phyloP scores from a whole-genome alignment of 2,888 invertebrate species.

The Xestia ashworthii region DNA sequence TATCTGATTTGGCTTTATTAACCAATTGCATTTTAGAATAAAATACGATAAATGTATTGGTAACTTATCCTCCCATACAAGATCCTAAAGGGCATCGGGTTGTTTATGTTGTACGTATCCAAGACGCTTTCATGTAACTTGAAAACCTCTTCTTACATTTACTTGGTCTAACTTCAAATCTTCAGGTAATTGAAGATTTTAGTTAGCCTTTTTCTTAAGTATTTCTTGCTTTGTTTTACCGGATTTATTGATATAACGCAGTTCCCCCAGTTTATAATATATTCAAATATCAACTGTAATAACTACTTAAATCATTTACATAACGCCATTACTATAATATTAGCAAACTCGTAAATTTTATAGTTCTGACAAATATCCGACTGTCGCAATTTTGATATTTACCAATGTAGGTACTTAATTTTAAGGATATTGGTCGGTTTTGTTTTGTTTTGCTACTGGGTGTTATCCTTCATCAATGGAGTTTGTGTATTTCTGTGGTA shows the following conservation, averaged over 20 bases:
- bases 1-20: slow-evolving; percentile 28
- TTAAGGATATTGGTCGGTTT: slow-evolving; percentile 7
- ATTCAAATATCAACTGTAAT: slow-evolving; percentile 33
- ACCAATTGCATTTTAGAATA: slow-evolving; percentile 14
- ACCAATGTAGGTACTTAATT: slow-evolving; percentile 17
- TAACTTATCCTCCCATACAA: slow-evolving; percentile 30
- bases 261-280: slow-evolving; percentile 29
- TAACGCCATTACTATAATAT: slow-evolving; percentile 41
- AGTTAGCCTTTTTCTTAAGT: background rate
- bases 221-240: slow-evolving; percentile 1
- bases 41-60: slow-evolving; percentile 18
- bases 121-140: background rate
- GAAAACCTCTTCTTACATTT: background rate
- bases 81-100: slow-evolving; percentile 11
- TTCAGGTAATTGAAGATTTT: background rate
- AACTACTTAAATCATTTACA: slow-evolving; percentile 49
- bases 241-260: slow-evolving; percentile 3
- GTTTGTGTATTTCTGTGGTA: background rate
- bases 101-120: slow-evolving; percentile 2
- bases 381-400: slow-evolving; percentile 38
- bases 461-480: background rate
- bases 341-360: slow-evolving; percentile 32
- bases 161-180: background rate
- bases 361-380: slow-evolving; percentile 42
- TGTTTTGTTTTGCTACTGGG: slow-evolving; percentile 14